These are phyloP conservation scores for Stercorarius parasiticus DNA, from an alignment of 2,113 vertebrate species.

Conservation along the genomic window DNA sequence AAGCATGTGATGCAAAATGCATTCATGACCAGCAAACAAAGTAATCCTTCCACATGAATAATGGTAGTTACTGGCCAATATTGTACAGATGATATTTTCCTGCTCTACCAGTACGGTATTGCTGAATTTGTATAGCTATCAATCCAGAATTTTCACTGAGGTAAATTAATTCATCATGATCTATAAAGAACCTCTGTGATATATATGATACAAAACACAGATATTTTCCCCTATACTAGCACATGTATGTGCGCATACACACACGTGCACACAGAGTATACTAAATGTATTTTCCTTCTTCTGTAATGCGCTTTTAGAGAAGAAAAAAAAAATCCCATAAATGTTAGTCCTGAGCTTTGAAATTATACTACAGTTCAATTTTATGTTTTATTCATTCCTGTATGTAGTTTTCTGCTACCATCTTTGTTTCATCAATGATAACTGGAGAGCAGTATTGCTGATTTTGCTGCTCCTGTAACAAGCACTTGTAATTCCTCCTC, in stretches of 20 bases:
- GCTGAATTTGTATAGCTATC: not conserved
- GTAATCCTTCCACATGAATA: not conserved
- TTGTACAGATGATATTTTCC: not conserved
- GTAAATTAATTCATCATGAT: not conserved
- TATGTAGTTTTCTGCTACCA: not conserved
- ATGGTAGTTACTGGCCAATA: not conserved
- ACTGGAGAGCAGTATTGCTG: not conserved
- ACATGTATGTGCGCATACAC: fast-evolving
- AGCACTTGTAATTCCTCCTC: not conserved
- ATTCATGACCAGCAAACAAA: not conserved
- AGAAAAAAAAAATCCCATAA: not conserved
- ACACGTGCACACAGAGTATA: not conserved
- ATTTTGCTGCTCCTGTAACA: not conserved
- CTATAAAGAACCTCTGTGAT: not conserved
- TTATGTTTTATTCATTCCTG: not conserved
- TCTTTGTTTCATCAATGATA: not conserved
- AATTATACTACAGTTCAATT: not conserved
- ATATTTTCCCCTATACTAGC: not conserved
- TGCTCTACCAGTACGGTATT: not conserved
- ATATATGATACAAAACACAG: not conserved
- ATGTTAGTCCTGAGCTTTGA: not conserved
- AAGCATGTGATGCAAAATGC: not conserved
- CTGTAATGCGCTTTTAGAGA: not conserved
- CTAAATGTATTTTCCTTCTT: not conserved
- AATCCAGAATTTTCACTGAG: not conserved